Evolutionary conservation across 2,113 vertebrate genomes (phyloP), one percentile per base, ranked within the genome.

Genomic region (Propithecus coquereli): DNA sequence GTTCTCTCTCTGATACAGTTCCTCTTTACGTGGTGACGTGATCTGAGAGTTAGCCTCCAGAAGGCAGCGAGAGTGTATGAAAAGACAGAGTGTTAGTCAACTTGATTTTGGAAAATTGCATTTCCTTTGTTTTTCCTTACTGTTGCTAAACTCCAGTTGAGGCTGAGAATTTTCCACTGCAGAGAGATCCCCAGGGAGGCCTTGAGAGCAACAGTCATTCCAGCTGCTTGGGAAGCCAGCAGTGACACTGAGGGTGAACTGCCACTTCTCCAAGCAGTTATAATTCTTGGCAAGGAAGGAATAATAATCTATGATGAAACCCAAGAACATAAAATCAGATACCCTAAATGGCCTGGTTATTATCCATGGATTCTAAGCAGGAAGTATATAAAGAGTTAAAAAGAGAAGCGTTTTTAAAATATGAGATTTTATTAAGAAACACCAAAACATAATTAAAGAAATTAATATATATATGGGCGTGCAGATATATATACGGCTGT

Each of bases 151-250:
- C 43, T 95, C 79, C 32, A 76, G 50, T 71, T 70, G 70, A 91
- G 90, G 86, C 88, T 96, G 97, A 97, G 83, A 96, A 93, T 92
- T 97, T 97, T 95, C 96, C 92, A 96, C 52, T 27, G 47, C 66
- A 40, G 22, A 93, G 37, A 27, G 80, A 59, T 92, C 95, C 95
- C 61, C 59, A 34, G 71, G 20, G 93, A 96, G 71, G 71, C 34
- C 94, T 6, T 2, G 20, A 66, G 27, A 95, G 54, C 52, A 77
- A 8, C 87, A 95, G 79, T 83, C 68, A 92, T 80, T 30, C 74
- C 96, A 87, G 87, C 20, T 68, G 86, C 97, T 94, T 94, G 87
- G 57, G 77, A 98, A 94, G 88, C 80, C 87, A 97, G 77, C 43
- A 85, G 3, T 23, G 94, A 93, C 66, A 87, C 66, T 25, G 12